Conservation (phyloP, 2,797 vertebrate species). For the Myotis vivesi region DNA sequence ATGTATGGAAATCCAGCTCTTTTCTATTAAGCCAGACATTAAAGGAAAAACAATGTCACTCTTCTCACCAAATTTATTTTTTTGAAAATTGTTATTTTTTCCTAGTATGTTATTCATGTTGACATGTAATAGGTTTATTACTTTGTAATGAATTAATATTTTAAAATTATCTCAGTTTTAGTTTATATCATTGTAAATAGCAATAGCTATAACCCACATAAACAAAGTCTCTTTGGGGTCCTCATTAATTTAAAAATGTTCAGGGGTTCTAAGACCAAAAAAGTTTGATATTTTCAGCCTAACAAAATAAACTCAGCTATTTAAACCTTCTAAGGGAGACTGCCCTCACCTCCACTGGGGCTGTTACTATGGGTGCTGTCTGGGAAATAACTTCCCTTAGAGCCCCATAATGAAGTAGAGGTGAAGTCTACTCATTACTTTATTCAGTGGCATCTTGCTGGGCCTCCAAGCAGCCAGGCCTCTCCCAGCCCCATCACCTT, state of each 20-base stretch:
- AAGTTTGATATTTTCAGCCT: not conserved
- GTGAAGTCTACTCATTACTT: not conserved
- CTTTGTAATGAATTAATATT: not conserved
- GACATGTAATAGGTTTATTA: not conserved
- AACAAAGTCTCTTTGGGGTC: not conserved
- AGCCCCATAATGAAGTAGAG: not conserved
- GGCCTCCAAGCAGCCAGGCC: not conserved
- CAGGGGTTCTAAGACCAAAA: not conserved
- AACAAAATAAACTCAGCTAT: not conserved
- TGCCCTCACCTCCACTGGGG: not conserved
- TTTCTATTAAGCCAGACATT: not conserved
- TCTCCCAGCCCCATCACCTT: not conserved
- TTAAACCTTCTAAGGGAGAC: not conserved
- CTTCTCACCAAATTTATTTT: conserved; percentile 19
- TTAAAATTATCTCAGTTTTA: not conserved
- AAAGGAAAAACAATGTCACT: not conserved
- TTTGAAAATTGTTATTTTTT: conserved; percentile 13
- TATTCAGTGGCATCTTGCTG: not conserved
- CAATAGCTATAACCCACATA: not conserved
- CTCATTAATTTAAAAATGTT: not conserved
- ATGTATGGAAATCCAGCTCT: not conserved
- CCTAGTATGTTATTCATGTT: not conserved
- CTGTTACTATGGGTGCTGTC: not conserved
- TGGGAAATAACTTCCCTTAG: not conserved
- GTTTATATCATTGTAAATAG: not conserved